These are phyloP conservation scores for Stramonita haemastoma DNA, from an alignment of 2,888 invertebrate genomes.

Conservation along the genomic window DNA sequence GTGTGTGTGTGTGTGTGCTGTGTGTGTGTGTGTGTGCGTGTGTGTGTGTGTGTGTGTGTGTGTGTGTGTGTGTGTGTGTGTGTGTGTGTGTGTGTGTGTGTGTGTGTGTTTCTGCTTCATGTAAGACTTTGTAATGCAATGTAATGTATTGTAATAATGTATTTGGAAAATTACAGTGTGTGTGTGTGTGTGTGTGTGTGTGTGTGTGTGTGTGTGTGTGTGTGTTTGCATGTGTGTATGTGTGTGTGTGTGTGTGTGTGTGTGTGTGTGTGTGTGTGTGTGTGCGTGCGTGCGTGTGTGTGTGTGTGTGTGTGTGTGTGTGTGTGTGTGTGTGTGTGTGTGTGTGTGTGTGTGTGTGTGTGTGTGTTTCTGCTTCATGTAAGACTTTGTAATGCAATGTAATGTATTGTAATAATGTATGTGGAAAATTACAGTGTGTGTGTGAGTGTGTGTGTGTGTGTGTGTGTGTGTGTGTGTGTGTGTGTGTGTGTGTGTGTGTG, in stretches of 20 bases:
- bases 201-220: neutral
- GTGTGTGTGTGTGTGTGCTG: too few relatives aligned
- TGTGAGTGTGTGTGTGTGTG: constrained; percentile 11
- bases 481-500: neutral
- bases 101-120: too few relatives aligned
- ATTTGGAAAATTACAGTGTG: too few relatives aligned
- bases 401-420: neutral
- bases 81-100: too few relatives aligned
- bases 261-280: constrained; percentile 21
- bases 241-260: constrained; percentile 8
- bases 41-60: too few relatives aligned
- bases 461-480: neutral
- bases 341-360: constrained; percentile 10
- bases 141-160: too few relatives aligned
- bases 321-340: neutral
- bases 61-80: too few relatives aligned
- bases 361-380: too few relatives aligned
- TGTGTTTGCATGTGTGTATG: neutral
- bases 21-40: too few relatives aligned
- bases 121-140: too few relatives aligned
- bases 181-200: neutral
- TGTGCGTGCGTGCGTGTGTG: neutral
- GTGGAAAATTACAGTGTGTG: neutral
- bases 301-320: neutral
- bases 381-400: too few relatives aligned